phyloP scores from a whole-genome alignment of 1,140 invertebrate genomes.

The Neoseiulus cucumeris region DNA sequence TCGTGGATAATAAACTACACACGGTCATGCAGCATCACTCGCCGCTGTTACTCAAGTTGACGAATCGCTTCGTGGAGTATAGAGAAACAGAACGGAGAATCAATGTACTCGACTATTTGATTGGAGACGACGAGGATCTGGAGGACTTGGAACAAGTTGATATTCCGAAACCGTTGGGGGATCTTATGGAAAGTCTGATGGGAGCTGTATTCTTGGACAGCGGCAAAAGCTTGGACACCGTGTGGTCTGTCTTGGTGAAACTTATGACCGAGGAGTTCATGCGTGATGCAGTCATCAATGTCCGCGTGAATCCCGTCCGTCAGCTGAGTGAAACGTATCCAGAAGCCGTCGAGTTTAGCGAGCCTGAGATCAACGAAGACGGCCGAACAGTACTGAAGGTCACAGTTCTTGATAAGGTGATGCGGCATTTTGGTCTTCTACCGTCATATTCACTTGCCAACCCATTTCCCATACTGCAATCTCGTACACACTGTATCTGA shows the following conservation, averaged over 20 bases:
- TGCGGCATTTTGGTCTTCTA: too few relatives aligned
- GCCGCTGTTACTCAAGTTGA: not conserved
- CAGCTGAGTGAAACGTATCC: not conserved
- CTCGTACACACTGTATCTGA: too few relatives aligned
- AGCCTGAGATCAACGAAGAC: not conserved
- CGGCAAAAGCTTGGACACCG: not conserved
- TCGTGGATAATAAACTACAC: constrained; percentile 38
- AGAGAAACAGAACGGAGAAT: not conserved
- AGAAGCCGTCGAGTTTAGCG: not conserved
- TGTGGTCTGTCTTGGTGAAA: constrained; percentile 14
- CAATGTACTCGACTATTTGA: not conserved
- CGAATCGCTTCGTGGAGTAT: constrained; percentile 1
- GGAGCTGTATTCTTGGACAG: constrained; percentile 16
- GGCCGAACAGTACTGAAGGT: not conserved
- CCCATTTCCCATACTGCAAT: too few relatives aligned
- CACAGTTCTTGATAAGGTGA: not conserved
- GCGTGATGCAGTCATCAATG: not conserved
- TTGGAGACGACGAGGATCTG: not conserved
- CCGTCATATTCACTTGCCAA: too few relatives aligned
- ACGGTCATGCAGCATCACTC: constrained; percentile 5
- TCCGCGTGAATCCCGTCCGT: not conserved
- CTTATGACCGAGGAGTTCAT: not conserved
- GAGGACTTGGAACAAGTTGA: constrained; percentile 14
- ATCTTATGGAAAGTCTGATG: constrained; percentile 14
- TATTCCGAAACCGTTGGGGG: constrained; percentile 15